Evolutionary conservation across 2,797 vertebrate genomes (phyloP), one percentile per base, ranked within the genome.

Genomic region (Leptodactylus fallax): DNA sequence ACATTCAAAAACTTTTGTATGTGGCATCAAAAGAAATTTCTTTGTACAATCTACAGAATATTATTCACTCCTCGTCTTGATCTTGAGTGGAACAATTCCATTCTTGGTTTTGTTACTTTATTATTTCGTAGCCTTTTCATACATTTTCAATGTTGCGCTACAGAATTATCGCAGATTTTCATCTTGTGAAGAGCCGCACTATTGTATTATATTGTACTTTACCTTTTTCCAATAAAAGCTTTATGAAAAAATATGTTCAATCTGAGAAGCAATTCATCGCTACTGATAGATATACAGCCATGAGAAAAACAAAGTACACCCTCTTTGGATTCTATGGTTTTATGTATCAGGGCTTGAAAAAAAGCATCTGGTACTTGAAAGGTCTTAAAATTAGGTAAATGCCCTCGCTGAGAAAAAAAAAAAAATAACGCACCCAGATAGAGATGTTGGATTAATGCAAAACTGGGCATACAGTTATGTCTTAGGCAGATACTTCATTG

Each of bases 1-100:
- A 53, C 25, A 17, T 53, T 19, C 45, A 17, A 53, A 65, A 81
- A 81, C 61, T 67, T 61, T 81, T 51, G 12, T 81, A 81, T 63
- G 12, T n/a, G 45, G 25, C 36, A 49, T 63, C 8, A 81, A 49
- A 63, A 82, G 23, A 81, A 63, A n/a, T 81, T 45, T 21, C 19
- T 60, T 12, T 58, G 13, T 61, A 47, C 16, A 47, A 45, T 63
- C 2, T 49, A 13, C 47, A 49, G 12, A 51, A 65, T 23, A 17
- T 63, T 4, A 65, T 81, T 81, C 11, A 13, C 36, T 63, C 27
- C 19, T 21, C 12, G 11, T 63, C n/a, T n/a, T 23, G 3, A 14
- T 16, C 10, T 36, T 61, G 36, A 47, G 23, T 49, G 60, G 60
- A 81, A 67, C 7, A 51, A 81, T 65, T 51, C 53, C 14, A 51